Percentiles rank a stretch among this genome's conserved stretches.
Conservation (phyloP, 64 coral and sea anemone species). For the Anthopleura sola region DNA sequence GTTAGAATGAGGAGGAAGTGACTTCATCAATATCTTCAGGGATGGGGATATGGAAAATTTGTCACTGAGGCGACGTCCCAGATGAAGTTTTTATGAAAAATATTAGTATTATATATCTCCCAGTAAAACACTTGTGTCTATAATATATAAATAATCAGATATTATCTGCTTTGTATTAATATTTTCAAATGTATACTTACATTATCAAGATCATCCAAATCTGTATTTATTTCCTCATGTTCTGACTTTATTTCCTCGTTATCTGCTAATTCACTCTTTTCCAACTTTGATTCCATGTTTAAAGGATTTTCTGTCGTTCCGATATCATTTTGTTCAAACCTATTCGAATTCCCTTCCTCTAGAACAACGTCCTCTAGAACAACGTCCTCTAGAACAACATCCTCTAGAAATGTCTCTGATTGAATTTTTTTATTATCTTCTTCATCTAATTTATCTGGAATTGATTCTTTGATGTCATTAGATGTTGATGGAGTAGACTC, state of each 20-base stretch:
- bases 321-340: background rate
- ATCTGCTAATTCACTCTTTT: background rate
- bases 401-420: background rate
- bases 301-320: background rate
- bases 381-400: background rate
- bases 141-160: no score
- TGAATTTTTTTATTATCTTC: background rate
- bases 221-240: background rate
- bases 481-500: background rate
- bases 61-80: no score
- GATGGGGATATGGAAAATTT: no score
- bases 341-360: background rate
- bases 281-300: background rate
- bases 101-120: no score
- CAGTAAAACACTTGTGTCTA: no score
- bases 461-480: background rate
- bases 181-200: background rate
- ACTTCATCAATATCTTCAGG: no score
- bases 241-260: background rate
- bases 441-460: background rate
- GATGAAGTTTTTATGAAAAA: no score
- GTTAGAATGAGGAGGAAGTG: no score
- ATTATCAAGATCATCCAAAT: slow-evolving; percentile 19
- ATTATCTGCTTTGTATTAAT: no score
- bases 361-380: background rate